Evolutionary conservation across 2,113 vertebrate species (phyloP).

Genomic region (Rhinolophus sinicus): DNA sequence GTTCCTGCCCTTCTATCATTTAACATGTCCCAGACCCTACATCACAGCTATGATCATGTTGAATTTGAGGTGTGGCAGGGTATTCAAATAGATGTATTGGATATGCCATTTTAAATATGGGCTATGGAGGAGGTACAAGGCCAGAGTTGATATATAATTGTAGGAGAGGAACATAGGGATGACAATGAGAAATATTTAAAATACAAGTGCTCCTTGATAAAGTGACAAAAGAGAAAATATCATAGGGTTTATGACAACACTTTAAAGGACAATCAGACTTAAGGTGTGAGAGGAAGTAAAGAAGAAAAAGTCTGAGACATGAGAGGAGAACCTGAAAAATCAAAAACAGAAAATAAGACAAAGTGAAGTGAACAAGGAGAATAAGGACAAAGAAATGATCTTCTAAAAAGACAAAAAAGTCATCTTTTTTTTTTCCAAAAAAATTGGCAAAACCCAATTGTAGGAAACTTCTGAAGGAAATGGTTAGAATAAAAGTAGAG

Average conservation of each 20-base stretch:
- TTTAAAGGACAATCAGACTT: background rate
- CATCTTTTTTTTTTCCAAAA: background rate
- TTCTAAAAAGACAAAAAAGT: background rate
- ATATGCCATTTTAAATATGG: background rate
- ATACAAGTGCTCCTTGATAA: background rate
- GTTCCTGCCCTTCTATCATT: background rate
- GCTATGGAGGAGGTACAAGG: background rate
- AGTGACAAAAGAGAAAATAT: background rate
- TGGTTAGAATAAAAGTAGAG: background rate
- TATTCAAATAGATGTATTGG: background rate
- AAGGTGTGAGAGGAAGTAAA: background rate
- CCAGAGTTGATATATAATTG: background rate
- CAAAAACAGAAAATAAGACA: background rate
- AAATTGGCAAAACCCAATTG: background rate
- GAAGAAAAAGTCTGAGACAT: background rate
- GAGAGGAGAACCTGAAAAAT: background rate
- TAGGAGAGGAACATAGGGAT: background rate
- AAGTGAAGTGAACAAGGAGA: background rate
- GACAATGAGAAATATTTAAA: background rate
- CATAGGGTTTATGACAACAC: background rate
- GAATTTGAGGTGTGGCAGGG: background rate
- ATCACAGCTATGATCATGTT: background rate
- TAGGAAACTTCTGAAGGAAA: background rate
- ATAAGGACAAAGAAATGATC: background rate
- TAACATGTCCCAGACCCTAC: background rate